phyloP scores from a whole-genome alignment of 2,113 vertebrate species.

The Nesogale talazaci region DNA sequence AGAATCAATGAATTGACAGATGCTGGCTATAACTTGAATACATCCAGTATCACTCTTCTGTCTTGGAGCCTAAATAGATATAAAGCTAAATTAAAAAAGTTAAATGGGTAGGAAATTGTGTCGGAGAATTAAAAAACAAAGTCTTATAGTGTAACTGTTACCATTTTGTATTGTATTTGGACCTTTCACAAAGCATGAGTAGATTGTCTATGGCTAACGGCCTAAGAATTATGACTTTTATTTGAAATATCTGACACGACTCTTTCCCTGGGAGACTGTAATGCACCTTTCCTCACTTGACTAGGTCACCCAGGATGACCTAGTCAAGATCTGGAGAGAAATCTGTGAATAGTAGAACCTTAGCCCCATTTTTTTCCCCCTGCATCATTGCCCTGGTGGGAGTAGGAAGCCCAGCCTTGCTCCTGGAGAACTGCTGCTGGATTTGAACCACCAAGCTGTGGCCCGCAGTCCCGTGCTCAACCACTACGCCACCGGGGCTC shows the following conservation, averaged over 20 bases:
- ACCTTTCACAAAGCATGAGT: conserved; percentile 28
- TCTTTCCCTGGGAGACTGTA: neutral
- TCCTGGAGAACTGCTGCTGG: too few species aligned
- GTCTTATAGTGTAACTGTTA: neutral
- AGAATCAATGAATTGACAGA: conserved; percentile 83
- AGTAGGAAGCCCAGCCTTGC: too few species aligned
- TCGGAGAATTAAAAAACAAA: neutral
- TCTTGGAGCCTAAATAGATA: conserved; percentile 86
- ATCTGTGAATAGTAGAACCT: neutral
- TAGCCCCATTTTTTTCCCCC: too few species aligned
- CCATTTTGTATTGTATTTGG: conserved; percentile 24
- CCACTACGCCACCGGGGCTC: too few species aligned
- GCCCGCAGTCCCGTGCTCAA: too few species aligned
- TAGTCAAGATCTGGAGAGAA: neutral
- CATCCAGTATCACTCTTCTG: conserved; percentile 85
- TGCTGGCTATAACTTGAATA: conserved; percentile 86
- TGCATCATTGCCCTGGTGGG: too few species aligned
- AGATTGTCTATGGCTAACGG: neutral
- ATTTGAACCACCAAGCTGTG: too few species aligned
- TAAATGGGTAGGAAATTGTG: conserved; percentile 46
- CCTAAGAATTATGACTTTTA: neutral
- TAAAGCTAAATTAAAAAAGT: conserved; percentile 84
- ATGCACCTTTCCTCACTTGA: neutral
- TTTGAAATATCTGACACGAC: neutral
- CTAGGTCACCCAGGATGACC: neutral